Conservation (phyloP, 2,797 vertebrate genomes). For the Enteromius treurensis region DNA sequence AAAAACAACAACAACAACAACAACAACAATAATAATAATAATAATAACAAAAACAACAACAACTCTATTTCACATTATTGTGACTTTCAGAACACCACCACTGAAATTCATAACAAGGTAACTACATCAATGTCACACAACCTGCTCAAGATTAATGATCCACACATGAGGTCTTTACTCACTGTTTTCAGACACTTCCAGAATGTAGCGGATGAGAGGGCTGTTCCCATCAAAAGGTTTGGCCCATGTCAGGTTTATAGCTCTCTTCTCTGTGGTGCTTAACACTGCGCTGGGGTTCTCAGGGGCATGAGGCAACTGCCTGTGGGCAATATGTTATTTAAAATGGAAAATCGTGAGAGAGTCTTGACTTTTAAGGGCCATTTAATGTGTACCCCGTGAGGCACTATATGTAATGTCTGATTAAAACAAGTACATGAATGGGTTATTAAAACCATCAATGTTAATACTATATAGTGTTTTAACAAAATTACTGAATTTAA, state of each 20-base stretch:
- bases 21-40: not conserved
- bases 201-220: constrained; percentile 88
- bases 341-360: not conserved
- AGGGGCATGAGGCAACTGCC: constrained; percentile 92
- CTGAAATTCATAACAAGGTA: constrained; percentile 2
- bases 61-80: not conserved
- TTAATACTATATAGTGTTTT: not conserved
- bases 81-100: not conserved
- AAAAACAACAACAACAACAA: not conserved
- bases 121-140: constrained; percentile 5
- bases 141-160: not conserved
- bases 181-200: constrained; percentile 98
- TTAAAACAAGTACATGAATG: not conserved
- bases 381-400: constrained; percentile 10
- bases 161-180: constrained; percentile 67
- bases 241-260: constrained; percentile 94
- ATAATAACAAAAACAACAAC: not conserved
- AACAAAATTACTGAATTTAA: not conserved
- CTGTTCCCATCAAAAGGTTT: constrained; percentile 97
- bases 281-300: constrained; percentile 86
- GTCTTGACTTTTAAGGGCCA: not conserved
- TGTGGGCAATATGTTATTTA: constrained; percentile 62
- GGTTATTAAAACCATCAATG: not conserved
- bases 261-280: constrained; percentile 84
- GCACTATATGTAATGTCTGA: constrained; percentile 23